Evolutionary conservation across 2,888 invertebrate species (phyloP).

Genomic region (Phoenoteleia sp.): DNA sequence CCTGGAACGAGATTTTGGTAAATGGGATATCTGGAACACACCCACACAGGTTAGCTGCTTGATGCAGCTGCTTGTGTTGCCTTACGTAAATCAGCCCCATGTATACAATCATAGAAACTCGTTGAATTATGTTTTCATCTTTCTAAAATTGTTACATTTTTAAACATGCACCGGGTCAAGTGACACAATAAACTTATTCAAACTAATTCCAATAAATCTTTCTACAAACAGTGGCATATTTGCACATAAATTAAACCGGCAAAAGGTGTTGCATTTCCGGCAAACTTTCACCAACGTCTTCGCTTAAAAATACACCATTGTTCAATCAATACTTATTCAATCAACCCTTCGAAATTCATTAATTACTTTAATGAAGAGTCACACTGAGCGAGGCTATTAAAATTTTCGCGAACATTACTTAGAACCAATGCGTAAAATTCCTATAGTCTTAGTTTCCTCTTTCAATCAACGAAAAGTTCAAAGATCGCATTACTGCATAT

Average conservation of each 20-base stretch:
- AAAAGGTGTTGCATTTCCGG: slow-evolving; percentile 43
- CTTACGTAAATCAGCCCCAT: slow-evolving; percentile 36
- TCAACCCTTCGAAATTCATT: neutral
- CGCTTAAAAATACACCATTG: no score
- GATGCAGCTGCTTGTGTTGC: slow-evolving; percentile 34
- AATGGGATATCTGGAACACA: slow-evolving; percentile 31
- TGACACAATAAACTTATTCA: slow-evolving; percentile 36
- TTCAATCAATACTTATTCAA: no score
- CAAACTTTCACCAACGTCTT: slow-evolving; percentile 21
- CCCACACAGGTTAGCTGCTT: slow-evolving; percentile 38
- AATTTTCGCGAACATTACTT: neutral
- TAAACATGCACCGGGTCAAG: slow-evolving; percentile 51
- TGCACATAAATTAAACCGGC: slow-evolving; percentile 32
- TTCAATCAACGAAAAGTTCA: slow-evolving; percentile 22
- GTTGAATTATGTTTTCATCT: slow-evolving; percentile 25
- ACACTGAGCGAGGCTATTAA: neutral
- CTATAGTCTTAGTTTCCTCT: slow-evolving; percentile 3
- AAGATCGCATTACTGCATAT: no score
- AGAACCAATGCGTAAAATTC: no score
- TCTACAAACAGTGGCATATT: slow-evolving; percentile 19
- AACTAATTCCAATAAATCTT: slow-evolving; percentile 37
- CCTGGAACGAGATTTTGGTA: slow-evolving; percentile 19
- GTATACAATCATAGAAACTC: slow-evolving; percentile 51
- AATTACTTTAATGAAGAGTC: neutral
- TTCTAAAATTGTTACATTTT: slow-evolving; percentile 27